Evolutionary conservation across 2,113 vertebrate species (phyloP).

Genomic region (Ifrita kowaldi): DNA sequence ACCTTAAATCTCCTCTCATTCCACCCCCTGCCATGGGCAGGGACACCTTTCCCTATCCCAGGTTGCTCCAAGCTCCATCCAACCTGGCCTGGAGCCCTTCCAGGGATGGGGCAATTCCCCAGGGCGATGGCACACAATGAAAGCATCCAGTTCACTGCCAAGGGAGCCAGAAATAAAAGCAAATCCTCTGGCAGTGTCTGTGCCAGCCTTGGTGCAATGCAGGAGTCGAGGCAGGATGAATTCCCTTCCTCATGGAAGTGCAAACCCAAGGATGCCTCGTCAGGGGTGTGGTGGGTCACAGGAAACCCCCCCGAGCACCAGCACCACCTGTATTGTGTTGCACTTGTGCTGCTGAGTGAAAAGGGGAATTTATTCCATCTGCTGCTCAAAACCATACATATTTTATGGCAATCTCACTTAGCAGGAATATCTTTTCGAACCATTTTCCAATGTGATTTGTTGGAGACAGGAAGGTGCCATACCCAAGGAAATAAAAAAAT

Average conservation of each 20-base stretch:
- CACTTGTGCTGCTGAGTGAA: neutral
- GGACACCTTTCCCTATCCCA: neutral
- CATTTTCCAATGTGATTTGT: constrained; percentile 26
- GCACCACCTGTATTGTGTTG: neutral
- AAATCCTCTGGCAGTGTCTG: neutral
- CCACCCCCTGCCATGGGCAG: neutral
- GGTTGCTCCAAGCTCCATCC: neutral
- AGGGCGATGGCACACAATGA: neutral
- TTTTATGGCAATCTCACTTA: constrained; percentile 39
- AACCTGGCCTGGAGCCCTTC: no score
- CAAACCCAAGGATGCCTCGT: neutral
- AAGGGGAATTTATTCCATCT: neutral
- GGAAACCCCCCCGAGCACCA: neutral
- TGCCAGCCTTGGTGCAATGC: neutral
- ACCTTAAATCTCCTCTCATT: neutral
- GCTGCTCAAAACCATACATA: neutral
- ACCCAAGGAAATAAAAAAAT: neutral
- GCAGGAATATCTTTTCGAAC: neutral
- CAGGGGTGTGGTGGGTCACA: neutral
- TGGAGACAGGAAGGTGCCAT: constrained; percentile 1
- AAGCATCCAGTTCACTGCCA: neutral
- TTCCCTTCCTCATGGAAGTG: neutral
- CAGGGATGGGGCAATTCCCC: neutral
- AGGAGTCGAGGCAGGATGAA: neutral
- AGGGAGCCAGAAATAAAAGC: neutral